Percentiles rank a stretch among this genome's conserved stretches.
Conservation (phyloP, 2,888 invertebrate genomes). For the Phorcus lineatus region DNA sequence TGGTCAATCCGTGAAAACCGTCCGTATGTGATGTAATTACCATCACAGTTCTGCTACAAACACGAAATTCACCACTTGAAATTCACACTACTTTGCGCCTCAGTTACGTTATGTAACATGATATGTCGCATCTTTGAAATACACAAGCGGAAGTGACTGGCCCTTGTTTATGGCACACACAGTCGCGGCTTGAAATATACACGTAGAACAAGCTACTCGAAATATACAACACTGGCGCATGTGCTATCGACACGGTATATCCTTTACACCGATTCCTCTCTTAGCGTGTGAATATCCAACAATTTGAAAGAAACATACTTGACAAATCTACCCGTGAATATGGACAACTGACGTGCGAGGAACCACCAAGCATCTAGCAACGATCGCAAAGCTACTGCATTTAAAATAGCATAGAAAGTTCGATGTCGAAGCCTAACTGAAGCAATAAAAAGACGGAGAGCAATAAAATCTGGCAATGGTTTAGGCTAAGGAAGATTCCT, state of each 20-base stretch:
- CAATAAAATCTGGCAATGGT: conserved; percentile 5
- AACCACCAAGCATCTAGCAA: not conserved
- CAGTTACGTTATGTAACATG: no score
- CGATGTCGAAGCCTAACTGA: not conserved
- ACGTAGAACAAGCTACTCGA: no score
- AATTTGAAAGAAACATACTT: not conserved
- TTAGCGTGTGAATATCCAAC: not conserved
- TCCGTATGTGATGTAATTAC: no score
- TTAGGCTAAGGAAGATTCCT: not conserved
- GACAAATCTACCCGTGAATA: not conserved
- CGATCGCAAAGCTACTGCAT: not conserved
- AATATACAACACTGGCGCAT: no score
- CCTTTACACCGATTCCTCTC: not conserved
- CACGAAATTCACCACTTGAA: no score
- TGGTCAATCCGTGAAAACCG: no score
- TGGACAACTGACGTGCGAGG: not conserved
- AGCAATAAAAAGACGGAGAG: not conserved
- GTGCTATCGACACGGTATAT: not conserved
- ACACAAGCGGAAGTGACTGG: no score
- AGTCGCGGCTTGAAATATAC: no score
- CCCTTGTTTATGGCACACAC: no score
- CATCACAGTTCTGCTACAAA: no score
- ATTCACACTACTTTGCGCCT: no score
- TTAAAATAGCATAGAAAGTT: conserved; percentile 20
- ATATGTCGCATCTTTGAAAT: no score